Conservation (phyloP, 23 tunicate genomes). For the Trididemnum miniatum region DNA sequence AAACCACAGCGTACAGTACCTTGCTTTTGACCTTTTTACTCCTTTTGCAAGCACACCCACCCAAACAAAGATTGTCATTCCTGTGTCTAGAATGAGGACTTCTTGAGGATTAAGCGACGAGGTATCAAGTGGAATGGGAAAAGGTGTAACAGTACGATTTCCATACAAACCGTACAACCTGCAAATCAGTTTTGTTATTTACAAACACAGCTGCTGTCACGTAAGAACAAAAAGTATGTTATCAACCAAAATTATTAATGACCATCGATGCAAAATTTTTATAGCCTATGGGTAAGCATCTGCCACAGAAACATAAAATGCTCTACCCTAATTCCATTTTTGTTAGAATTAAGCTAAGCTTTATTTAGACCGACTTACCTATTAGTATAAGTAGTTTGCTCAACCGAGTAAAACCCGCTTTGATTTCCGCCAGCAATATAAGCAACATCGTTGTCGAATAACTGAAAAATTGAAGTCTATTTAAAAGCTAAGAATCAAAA, state of each 20-base stretch:
- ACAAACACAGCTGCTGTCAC: too few species aligned
- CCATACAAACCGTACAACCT: constrained; percentile 85
- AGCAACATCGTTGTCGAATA: constrained; percentile 86
- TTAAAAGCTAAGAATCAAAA: too few species aligned
- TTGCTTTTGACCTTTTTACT: constrained; percentile 88
- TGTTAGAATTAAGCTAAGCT: too few species aligned
- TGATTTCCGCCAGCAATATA: constrained; percentile 95
- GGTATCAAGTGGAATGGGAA: constrained; percentile 80
- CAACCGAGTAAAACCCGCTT: constrained; percentile 96
- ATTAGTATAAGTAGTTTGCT: constrained; percentile 54
- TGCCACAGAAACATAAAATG: too few species aligned
- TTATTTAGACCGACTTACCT: constrained; percentile 36
- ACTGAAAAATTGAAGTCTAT: too few species aligned
- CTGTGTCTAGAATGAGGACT: constrained; percentile 84
- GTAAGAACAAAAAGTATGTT: too few species aligned
- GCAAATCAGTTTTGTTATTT: too few species aligned
- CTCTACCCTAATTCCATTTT: too few species aligned
- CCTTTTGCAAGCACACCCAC: constrained; percentile 81
- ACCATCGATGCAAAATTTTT: too few species aligned
- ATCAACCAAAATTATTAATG: too few species aligned
- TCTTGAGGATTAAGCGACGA: constrained; percentile 82
- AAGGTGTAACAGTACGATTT: constrained; percentile 73
- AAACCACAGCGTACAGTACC: too few species aligned
- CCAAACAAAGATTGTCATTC: constrained; percentile 94
- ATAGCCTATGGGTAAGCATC: too few species aligned